Evolutionary conservation across 2,797 vertebrate genomes (phyloP).

Genomic region (Mustela erminea): DNA sequence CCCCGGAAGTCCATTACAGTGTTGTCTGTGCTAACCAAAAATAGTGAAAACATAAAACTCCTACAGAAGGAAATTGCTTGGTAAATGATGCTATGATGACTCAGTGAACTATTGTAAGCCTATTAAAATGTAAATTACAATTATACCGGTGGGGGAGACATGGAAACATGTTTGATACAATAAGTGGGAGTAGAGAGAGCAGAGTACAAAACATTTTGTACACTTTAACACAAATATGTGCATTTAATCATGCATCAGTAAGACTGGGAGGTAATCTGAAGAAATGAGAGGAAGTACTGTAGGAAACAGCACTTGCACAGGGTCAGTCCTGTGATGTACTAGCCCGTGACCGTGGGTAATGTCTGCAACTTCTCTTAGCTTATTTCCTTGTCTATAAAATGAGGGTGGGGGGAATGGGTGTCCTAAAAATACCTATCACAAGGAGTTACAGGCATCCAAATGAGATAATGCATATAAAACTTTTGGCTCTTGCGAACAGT

Average conservation of each 20-base stretch:
- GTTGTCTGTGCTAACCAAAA: not conserved
- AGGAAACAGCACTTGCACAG: not conserved
- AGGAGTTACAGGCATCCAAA: not conserved
- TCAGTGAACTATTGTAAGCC: not conserved
- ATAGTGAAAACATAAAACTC: not conserved
- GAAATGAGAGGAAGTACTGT: not conserved
- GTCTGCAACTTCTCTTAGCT: not conserved
- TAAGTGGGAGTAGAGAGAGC: not conserved
- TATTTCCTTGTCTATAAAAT: not conserved
- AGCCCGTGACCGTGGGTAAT: not conserved
- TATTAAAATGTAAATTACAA: constrained; percentile 61
- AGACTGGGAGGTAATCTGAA: not conserved
- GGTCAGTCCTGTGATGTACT: not conserved
- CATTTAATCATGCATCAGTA: not conserved
- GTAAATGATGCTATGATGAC: constrained; percentile 2
- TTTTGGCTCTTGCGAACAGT: not conserved
- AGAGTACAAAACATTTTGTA: not conserved
- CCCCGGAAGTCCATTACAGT: not conserved
- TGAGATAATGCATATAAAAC: not conserved
- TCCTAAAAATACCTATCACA: not conserved
- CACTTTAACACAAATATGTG: not conserved
- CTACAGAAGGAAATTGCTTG: not conserved
- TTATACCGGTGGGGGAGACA: not conserved
- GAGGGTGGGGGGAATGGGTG: not conserved
- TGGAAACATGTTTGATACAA: not conserved